Evolutionary conservation across 2,113 vertebrate species (phyloP), one percentile per base, ranked within the genome.

Genomic region (Cyanocitta stelleri): DNA sequence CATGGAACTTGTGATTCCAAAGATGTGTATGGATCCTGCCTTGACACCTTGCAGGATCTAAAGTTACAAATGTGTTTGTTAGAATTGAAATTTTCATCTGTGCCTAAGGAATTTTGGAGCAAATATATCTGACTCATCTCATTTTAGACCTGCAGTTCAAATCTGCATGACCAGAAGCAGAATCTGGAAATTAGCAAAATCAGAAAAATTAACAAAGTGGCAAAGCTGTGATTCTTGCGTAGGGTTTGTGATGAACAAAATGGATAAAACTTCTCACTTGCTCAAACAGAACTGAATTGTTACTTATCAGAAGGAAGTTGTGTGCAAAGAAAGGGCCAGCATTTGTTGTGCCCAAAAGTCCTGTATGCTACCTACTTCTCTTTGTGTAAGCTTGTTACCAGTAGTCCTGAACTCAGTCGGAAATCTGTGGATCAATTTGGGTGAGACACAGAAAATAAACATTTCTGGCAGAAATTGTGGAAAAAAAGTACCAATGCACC

Each of bases 401-500:
- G 2, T 22, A 83, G 33, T 54, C 24, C 52, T 74, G 51, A 80
- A 29, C 24, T 87, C 20, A 37, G 5, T 9, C 49, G 13, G 41
- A 95, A 71, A 59, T 44, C 33, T 32, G 21, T 72, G 52, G 23
- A 30, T 71, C 55, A 62, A 62, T 63, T 55, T 9, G 7, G 32
- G 3, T 14, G 18, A 93, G 39, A 71, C 30, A 87, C 1, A 72
- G 78, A 64, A 37, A 39, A 26, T 6, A 72, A 67, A 59, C 2
- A 58, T 62, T 90, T 68, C 62, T 87, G 84, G 8, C 32, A 91
- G 54, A 86, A 85, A 41, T 11, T 35, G 11, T 0, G 1, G 48
- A 7, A 18, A 55, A 74, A 49, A 64, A 22, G 6, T 18, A 35
- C 46, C 3, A 0, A 37, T 0, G 0, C 37, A 29, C 22, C 22